These are phyloP conservation scores for Galaxea fascicularis DNA, from an alignment of 92 coral and sea anemone species.

Conservation along the genomic window DNA sequence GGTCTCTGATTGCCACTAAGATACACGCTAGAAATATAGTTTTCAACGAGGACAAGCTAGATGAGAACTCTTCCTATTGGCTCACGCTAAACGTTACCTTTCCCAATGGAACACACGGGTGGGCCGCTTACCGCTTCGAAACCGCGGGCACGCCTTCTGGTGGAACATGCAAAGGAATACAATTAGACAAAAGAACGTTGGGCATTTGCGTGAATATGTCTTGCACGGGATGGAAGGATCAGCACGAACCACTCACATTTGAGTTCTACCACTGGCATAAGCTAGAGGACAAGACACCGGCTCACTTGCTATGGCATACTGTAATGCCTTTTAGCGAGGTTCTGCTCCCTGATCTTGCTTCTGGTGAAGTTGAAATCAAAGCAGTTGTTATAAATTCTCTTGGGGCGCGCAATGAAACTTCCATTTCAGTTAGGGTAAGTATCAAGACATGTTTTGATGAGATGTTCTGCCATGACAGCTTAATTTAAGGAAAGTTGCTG, in stretches of 20 bases:
- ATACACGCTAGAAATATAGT: constrained; percentile 8
- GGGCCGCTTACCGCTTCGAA: constrained; percentile 34
- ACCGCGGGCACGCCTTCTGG: constrained; percentile 22
- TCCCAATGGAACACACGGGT: constrained; percentile 15
- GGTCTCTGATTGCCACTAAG: constrained; percentile 1
- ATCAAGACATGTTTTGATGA: not conserved
- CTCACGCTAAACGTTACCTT: not conserved
- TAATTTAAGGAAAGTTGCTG: too few relatives aligned
- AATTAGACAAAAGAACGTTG: not conserved
- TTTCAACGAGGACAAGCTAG: constrained; percentile 4
- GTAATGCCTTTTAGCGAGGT: constrained; percentile 11
- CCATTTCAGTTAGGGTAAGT: not conserved
- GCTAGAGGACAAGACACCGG: not conserved
- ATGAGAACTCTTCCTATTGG: constrained; percentile 3
- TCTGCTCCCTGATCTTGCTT: not conserved
- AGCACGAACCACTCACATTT: constrained; percentile 6
- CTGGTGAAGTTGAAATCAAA: constrained; percentile 3
- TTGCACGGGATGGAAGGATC: constrained; percentile 27
- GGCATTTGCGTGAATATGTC: constrained; percentile 3
- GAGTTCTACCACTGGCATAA: constrained; percentile 11
- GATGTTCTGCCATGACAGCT: not conserved
- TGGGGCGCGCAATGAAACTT: not conserved
- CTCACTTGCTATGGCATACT: constrained; percentile 5
- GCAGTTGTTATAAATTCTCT: constrained; percentile 19
- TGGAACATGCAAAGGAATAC: constrained; percentile 9